Percentiles rank a stretch among this genome's conserved stretches.
Evolutionary conservation across 1,140 invertebrate species (phyloP).

Genomic region (Sitodiplosis mosellana): DNA sequence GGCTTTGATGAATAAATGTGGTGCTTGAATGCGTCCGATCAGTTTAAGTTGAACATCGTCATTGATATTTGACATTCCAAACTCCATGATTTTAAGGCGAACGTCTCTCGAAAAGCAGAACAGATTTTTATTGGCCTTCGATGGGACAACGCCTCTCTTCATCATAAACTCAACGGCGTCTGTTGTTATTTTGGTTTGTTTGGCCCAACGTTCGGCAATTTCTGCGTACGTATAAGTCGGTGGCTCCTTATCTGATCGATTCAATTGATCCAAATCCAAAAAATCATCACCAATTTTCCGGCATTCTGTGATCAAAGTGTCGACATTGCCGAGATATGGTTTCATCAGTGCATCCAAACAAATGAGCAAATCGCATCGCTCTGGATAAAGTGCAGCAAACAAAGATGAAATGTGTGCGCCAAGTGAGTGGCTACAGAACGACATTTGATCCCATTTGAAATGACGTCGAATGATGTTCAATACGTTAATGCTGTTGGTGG

Average conservation of each 20-base stretch:
- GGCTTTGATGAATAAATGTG: slow-evolving; percentile 31
- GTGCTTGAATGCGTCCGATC: slow-evolving; percentile 25
- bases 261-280: slow-evolving; percentile 26
- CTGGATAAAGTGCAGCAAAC: slow-evolving; percentile 31
- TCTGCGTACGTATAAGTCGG: slow-evolving; percentile 14
- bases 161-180: slow-evolving; percentile 27
- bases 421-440: slow-evolving; percentile 38
- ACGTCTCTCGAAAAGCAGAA: slow-evolving; percentile 34
- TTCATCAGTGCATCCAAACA: slow-evolving; percentile 40
- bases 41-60: slow-evolving; percentile 25
- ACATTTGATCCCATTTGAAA: slow-evolving; percentile 35
- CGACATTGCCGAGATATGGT: slow-evolving; percentile 10
- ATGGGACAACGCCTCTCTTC: slow-evolving; percentile 28
- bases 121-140: slow-evolving; percentile 27
- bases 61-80: slow-evolving; percentile 17
- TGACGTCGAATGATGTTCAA: not conserved
- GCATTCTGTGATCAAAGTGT: slow-evolving; percentile 9
- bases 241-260: slow-evolving; percentile 18
- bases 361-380: slow-evolving; percentile 35
- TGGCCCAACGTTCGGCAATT: not conserved
- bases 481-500: slow-evolving; percentile 9
- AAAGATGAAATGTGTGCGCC: slow-evolving; percentile 32
- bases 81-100: slow-evolving; percentile 25
- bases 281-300: slow-evolving; percentile 23
- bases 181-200: slow-evolving; percentile 7